Evolutionary conservation across 2,888 invertebrate species (phyloP).

Genomic region (Lithophane leautieri): DNA sequence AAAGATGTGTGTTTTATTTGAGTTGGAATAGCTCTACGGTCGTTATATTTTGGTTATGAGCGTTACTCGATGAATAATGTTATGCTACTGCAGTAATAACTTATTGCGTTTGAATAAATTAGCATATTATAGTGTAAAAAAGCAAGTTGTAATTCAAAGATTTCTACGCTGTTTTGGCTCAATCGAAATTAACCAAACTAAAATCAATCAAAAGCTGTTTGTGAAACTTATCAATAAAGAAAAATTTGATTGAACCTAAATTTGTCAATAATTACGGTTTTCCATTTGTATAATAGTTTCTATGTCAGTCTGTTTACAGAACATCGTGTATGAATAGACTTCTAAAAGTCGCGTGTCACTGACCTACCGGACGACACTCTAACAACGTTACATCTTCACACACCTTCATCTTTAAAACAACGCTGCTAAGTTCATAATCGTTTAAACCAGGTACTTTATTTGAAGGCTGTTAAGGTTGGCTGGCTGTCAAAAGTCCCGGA

Average conservation of each 20-base stretch:
- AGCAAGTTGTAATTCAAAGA: background rate
- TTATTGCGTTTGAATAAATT: constrained; percentile 38
- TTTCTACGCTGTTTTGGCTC: background rate
- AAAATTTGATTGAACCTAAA: background rate
- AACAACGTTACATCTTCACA: constrained; percentile 38
- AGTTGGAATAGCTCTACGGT: constrained; percentile 35
- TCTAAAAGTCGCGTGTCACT: constrained; percentile 69
- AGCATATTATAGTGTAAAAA: constrained; percentile 1
- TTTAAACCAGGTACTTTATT: constrained; percentile 24
- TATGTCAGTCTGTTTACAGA: constrained; percentile 51
- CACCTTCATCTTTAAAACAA: constrained; percentile 49
- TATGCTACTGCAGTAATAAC: constrained; percentile 22
- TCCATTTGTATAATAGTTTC: constrained; percentile 26
- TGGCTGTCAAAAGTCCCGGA: constrained; percentile 77
- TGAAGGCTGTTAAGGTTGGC: constrained; percentile 76
- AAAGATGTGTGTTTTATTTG: constrained; percentile 52
- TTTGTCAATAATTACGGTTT: constrained; percentile 7
- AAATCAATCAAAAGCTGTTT: background rate
- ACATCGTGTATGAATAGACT: constrained; percentile 50
- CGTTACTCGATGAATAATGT: constrained; percentile 22
- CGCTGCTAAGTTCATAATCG: constrained; percentile 54
- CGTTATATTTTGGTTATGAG: constrained; percentile 45
- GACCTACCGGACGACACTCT: constrained; percentile 64
- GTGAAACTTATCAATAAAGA: background rate
- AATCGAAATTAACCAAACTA: background rate